Evolutionary conservation across 2,113 vertebrate genomes (phyloP).

Genomic region (Melospiza melodia): DNA sequence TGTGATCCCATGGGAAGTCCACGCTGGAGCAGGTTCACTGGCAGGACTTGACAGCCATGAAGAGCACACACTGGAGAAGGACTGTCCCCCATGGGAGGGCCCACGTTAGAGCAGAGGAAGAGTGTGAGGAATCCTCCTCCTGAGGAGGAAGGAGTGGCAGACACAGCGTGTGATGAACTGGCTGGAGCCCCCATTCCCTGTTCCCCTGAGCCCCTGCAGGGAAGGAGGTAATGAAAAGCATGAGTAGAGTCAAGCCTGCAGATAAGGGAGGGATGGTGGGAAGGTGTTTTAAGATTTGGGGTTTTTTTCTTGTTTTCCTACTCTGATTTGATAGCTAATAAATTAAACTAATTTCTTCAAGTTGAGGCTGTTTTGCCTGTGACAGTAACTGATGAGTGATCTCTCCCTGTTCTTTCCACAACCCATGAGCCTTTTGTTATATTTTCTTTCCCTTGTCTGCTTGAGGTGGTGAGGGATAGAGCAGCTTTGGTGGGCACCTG

Average conservation of each 20-base stretch:
- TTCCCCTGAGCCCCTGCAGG: too few species aligned
- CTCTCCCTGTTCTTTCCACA: not conserved
- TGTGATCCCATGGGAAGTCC: not conserved
- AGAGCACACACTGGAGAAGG: not conserved
- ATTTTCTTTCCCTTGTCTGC: not conserved
- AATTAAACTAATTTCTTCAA: not conserved
- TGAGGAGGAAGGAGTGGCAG: not conserved
- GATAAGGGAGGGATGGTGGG: rapidly evolving
- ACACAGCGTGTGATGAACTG: rapidly evolving
- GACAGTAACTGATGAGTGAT: not conserved
- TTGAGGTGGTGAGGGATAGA: not conserved
- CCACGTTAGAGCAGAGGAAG: rapidly evolving
- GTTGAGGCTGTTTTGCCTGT: not conserved
- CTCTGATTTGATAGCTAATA: not conserved
- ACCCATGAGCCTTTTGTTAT: not conserved
- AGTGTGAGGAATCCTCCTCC: not conserved
- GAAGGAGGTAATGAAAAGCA: not conserved
- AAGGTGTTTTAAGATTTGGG: not conserved
- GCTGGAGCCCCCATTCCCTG: not conserved
- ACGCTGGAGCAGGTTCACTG: not conserved
- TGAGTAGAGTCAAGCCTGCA: not conserved
- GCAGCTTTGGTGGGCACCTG: not conserved
- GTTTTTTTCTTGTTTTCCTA: not conserved
- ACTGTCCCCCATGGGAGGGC: not conserved
- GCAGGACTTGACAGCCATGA: not conserved